These are phyloP conservation scores for Brachyrhaphis roseni DNA, from an alignment of 2,797 vertebrate genomes.

Conservation along the genomic window DNA sequence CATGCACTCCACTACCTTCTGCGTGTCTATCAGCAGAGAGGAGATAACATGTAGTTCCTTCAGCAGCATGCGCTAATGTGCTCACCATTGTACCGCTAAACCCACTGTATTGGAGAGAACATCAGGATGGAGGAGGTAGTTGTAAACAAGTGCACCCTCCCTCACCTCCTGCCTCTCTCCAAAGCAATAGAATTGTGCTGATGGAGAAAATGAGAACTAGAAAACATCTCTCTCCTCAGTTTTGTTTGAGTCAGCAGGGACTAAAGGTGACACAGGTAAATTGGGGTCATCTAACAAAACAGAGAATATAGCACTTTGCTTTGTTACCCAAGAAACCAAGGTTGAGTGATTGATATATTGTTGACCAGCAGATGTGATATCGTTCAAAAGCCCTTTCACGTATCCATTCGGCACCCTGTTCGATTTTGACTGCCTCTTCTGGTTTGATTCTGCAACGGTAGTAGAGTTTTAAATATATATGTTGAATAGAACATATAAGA, in stretches of 20 bases:
- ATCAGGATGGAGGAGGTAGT: conserved; percentile 71
- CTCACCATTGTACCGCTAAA: conserved; percentile 62
- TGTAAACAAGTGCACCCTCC: conserved; percentile 39
- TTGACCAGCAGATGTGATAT: conserved; percentile 44
- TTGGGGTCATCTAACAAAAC: conserved; percentile 67
- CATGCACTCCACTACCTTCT: conserved; percentile 26
- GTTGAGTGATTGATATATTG: conserved; percentile 61
- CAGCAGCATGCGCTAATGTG: conserved; percentile 56
- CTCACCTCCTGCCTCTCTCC: not conserved
- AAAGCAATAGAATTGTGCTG: conserved; percentile 67
- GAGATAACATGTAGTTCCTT: conserved; percentile 57
- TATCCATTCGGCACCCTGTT: not conserved
- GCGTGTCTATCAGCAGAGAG: conserved; percentile 55
- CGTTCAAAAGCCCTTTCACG: conserved; percentile 1
- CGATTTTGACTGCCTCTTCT: not conserved
- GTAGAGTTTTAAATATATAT: not conserved
- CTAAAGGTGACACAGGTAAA: conserved; percentile 64
- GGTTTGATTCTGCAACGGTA: not conserved
- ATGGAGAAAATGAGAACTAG: conserved; percentile 67
- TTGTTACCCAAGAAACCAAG: conserved; percentile 36
- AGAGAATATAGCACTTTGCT: conserved; percentile 56
- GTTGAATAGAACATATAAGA: not conserved
- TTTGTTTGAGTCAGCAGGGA: conserved; percentile 68
- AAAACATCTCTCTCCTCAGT: conserved; percentile 63
- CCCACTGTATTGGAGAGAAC: conserved; percentile 59